Conservation (phyloP, 2,888 invertebrate genomes). For the Branchipolynoe longqiensis region DNA sequence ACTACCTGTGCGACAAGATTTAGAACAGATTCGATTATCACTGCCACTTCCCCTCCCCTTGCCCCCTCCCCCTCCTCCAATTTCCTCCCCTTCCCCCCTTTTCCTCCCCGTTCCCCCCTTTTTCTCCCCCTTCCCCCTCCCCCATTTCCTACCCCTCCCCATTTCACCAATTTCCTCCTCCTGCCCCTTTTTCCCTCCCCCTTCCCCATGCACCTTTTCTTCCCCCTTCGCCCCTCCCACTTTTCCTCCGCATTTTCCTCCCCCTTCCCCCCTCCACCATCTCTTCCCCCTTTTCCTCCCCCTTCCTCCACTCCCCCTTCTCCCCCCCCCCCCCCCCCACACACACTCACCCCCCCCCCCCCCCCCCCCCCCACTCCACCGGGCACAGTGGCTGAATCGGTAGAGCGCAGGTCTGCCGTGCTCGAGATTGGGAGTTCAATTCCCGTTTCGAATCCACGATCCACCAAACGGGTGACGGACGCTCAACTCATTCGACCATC, state of each 20-base stretch:
- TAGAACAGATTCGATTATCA: too few relatives aligned
- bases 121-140: not conserved
- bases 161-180: not conserved
- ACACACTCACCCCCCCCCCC: not conserved
- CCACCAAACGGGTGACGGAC: too few relatives aligned
- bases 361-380: not conserved
- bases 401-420: too few relatives aligned
- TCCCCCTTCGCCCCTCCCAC: not conserved
- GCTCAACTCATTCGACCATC: too few relatives aligned
- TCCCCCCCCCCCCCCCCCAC: not conserved
- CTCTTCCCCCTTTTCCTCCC: not conserved
- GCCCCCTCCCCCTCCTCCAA: too few relatives aligned
- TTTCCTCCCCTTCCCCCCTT: not conserved
- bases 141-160: not conserved
- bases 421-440: too few relatives aligned
- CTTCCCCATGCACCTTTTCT: not conserved
- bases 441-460: too few relatives aligned
- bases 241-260: not conserved
- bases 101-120: not conserved
- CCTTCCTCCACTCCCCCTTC: not conserved
- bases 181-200: not conserved
- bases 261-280: not conserved
- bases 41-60: too few relatives aligned
- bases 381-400: not conserved
- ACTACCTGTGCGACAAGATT: too few relatives aligned